Evolutionary conservation across 2,113 vertebrate species (phyloP).

Genomic region (Xenus cinereus): DNA sequence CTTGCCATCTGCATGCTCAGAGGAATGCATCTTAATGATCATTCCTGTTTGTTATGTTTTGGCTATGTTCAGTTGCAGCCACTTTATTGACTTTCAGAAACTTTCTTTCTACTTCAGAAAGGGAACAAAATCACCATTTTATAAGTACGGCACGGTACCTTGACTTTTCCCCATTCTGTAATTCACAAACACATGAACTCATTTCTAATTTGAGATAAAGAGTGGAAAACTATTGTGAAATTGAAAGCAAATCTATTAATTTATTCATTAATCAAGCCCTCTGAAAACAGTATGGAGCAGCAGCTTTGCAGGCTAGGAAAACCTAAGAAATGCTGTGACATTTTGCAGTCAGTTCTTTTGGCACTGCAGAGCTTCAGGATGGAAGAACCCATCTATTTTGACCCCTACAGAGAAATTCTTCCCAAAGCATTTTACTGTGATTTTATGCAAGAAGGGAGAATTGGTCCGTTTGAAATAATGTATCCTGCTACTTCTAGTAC

Average conservation of each 20-base stretch:
- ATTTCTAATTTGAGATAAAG: not conserved
- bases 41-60: not conserved
- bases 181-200: not conserved
- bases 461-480: not conserved
- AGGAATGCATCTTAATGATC: fast-evolving
- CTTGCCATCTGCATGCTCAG: not conserved
- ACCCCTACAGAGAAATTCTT: not conserved
- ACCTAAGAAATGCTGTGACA: not conserved
- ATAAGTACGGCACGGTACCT: not conserved
- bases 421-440: not conserved
- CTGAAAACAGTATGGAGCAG: not conserved
- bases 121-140: not conserved
- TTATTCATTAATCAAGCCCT: not conserved
- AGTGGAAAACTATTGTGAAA: not conserved
- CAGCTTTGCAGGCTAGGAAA: not conserved
- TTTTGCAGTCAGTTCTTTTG: not conserved
- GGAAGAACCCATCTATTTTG: not conserved
- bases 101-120: not conserved
- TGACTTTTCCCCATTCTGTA: not conserved
- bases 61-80: not conserved
- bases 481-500: not conserved
- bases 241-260: not conserved
- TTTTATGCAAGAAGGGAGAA: not conserved
- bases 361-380: not conserved
- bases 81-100: not conserved